Conservation (phyloP, 53 echinoderm and acorn worm genomes). For the Astropecten irregularis region DNA sequence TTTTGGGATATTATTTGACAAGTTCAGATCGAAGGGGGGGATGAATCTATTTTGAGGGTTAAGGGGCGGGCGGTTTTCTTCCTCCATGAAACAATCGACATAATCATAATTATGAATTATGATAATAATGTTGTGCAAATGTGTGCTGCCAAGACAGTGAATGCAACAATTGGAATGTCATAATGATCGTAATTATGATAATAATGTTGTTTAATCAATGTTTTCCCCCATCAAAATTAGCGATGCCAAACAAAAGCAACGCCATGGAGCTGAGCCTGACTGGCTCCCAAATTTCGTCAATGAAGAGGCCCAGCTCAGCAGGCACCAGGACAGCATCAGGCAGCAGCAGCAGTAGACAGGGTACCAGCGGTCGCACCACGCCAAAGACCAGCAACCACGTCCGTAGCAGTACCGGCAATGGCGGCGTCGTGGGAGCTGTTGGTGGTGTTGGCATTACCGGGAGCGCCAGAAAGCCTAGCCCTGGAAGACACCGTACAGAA, state of each 20-base stretch:
- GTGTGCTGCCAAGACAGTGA: too few relatives aligned
- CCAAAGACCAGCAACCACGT: slow-evolving; percentile 40
- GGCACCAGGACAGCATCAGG: slow-evolving; percentile 25
- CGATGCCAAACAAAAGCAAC: slow-evolving; percentile 21
- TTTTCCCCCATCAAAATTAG: too few relatives aligned
- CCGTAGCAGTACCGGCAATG: background rate
- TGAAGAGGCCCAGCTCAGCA: slow-evolving; percentile 68
- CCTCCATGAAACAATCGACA: too few relatives aligned
- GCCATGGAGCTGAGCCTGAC: slow-evolving; percentile 83
- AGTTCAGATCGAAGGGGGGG: too few relatives aligned
- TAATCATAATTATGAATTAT: too few relatives aligned
- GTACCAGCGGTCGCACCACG: slow-evolving; percentile 19
- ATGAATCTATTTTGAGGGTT: too few relatives aligned
- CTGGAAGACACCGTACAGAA: slow-evolving; percentile 30
- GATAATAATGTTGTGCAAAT: too few relatives aligned
- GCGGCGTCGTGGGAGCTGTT: background rate
- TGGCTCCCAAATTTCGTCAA: slow-evolving; percentile 86
- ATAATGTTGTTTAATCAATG: too few relatives aligned
- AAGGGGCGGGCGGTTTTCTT: too few relatives aligned
- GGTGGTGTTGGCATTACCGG: background rate
- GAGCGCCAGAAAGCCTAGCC: slow-evolving; percentile 8
- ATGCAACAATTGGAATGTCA: too few relatives aligned
- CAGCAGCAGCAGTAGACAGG: slow-evolving; percentile 6
- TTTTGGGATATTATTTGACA: too few relatives aligned
- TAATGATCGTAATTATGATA: too few relatives aligned